A percentile compares a stretch with the other conserved stretches of the same genome.
Conservation (phyloP, 2,113 vertebrate species). For the Meles meles region DNA sequence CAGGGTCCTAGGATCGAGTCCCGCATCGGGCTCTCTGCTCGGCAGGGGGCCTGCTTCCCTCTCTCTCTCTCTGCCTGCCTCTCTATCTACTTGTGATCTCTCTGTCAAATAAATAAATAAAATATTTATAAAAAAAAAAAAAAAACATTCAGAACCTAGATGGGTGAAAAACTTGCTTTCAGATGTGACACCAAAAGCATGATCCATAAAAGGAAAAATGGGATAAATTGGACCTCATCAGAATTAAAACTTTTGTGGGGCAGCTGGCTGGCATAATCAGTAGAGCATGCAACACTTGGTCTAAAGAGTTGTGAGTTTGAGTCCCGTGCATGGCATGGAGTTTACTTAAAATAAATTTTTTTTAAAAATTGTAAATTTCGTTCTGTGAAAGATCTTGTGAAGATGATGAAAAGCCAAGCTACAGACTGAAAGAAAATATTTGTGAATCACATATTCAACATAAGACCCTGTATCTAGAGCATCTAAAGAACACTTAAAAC, state of each 20-base stretch:
- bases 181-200: neutral
- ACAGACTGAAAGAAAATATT: neutral
- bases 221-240: neutral
- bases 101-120: too few species aligned
- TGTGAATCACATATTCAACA: neutral
- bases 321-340: neutral
- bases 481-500: neutral
- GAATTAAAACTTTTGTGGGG: neutral
- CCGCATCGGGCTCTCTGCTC: too few species aligned
- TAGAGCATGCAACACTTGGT: neutral
- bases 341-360: neutral
- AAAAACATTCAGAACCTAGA: neutral
- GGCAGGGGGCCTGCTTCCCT: too few species aligned
- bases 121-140: too few species aligned
- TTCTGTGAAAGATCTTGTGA: neutral
- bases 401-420: neutral
- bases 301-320: neutral
- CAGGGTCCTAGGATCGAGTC: too few species aligned
- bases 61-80: too few species aligned
- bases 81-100: too few species aligned
- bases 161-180: neutral
- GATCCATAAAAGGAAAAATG: neutral
- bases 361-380: neutral
- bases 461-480: neutral
- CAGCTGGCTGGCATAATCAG: neutral